phyloP scores from a whole-genome alignment of 2,113 vertebrate genomes.

The Syrmaticus mikado region DNA sequence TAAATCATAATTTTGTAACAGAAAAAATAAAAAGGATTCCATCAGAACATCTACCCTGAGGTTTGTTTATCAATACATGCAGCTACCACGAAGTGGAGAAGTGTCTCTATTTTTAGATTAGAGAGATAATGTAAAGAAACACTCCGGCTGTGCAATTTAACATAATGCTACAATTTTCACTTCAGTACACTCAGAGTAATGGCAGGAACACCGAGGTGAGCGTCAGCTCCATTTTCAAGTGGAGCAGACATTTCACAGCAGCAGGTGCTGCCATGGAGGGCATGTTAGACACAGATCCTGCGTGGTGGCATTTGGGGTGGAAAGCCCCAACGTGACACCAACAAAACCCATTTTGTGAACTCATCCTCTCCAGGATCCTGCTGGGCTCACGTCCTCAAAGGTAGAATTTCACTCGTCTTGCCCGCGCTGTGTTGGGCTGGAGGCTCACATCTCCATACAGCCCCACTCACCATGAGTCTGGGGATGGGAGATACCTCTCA shows the following conservation, averaged over 20 bases:
- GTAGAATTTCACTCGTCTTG: neutral
- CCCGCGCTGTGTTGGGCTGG: neutral
- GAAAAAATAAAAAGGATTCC: neutral
- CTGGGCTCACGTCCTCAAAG: neutral
- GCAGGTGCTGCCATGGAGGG: neutral
- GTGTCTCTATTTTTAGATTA: constrained; percentile 27
- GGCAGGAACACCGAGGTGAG: neutral
- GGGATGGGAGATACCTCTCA: neutral
- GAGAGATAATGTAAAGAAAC: constrained; percentile 10
- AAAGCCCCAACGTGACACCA: neutral
- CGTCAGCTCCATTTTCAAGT: neutral
- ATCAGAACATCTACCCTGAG: neutral
- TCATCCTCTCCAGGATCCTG: neutral
- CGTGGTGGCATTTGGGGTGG: rapidly evolving
- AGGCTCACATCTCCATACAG: neutral
- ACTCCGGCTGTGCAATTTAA: constrained; percentile 22
- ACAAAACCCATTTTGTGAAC: neutral
- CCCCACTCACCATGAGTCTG: neutral
- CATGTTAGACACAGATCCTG: neutral
- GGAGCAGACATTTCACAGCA: neutral
- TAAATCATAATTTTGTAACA: neutral
- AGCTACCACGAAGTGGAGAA: neutral
- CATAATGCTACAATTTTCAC: neutral
- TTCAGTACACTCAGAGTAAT: constrained; percentile 5
- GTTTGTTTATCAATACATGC: constrained; percentile 6